These are phyloP conservation scores for Glaucidium brasilianum DNA, from an alignment of 2,113 vertebrate species.

Conservation along the genomic window DNA sequence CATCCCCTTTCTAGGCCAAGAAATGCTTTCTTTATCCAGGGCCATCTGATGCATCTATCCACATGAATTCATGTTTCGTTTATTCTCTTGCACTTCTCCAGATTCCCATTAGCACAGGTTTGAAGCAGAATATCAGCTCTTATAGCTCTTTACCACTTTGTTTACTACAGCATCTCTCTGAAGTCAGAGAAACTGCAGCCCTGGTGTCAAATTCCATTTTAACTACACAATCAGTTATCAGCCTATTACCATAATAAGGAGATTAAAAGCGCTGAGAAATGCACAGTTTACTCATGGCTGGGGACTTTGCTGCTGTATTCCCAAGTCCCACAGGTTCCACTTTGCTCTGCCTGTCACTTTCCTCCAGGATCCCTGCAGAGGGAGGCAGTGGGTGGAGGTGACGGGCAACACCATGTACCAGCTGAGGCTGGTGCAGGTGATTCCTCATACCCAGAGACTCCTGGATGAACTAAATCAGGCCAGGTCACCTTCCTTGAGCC, in stretches of 20 bases:
- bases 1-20: not conserved
- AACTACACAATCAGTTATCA: slow-evolving; percentile 55
- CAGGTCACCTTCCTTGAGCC: not conserved
- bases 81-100: not conserved
- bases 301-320: not conserved
- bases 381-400: not conserved
- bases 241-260: slow-evolving; percentile 58
- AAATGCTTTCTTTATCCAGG: not conserved
- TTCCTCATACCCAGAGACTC: not conserved
- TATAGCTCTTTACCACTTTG: slow-evolving; percentile 36
- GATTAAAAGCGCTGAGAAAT: slow-evolving; percentile 39
- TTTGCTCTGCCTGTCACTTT: not conserved
- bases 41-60: not conserved
- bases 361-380: not conserved
- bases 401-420: not conserved
- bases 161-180: slow-evolving; percentile 51
- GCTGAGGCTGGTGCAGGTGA: not conserved
- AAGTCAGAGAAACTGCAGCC: slow-evolving; percentile 48
- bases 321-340: not conserved
- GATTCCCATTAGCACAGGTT: slow-evolving; percentile 28
- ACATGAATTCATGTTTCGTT: not conserved
- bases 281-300: not conserved
- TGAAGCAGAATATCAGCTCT: slow-evolving; percentile 38
- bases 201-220: slow-evolving; percentile 57
- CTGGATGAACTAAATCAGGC: not conserved